Conservation (phyloP, 2,113 vertebrate species). For the Apus apus region DNA sequence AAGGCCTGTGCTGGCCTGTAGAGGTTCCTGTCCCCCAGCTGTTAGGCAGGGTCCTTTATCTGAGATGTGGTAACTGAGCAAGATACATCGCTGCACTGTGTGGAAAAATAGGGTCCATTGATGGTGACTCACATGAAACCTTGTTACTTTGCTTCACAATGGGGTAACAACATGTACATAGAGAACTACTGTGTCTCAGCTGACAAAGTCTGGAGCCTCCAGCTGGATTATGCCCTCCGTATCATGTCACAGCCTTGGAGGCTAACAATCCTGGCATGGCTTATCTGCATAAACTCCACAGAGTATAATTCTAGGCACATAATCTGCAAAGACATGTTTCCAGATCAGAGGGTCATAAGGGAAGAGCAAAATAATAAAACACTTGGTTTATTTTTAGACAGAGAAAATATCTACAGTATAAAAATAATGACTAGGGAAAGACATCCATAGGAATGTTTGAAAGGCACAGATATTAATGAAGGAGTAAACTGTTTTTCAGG, state of each 20-base stretch:
- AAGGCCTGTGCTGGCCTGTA: not conserved
- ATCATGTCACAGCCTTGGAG: not conserved
- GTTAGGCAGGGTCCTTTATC: not conserved
- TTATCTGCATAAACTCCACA: not conserved
- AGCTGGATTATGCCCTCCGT: not conserved
- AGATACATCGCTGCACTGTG: not conserved
- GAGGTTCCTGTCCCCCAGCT: not conserved
- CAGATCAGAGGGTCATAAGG: not conserved
- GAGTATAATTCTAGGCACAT: not conserved
- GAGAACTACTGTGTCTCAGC: not conserved
- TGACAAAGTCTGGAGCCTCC: not conserved
- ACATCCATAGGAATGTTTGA: not conserved
- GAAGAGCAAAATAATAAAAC: not conserved
- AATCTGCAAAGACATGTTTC: not conserved
- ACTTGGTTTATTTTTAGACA: constrained; percentile 7
- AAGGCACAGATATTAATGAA: not conserved
- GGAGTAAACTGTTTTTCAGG: not conserved
- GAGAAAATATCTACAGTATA: not conserved
- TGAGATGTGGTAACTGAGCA: not conserved
- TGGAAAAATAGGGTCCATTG: not conserved
- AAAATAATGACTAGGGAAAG: not conserved
- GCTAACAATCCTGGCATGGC: not conserved
- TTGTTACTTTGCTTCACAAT: not conserved
- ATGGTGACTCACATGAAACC: not conserved
- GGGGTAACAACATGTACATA: not conserved